phyloP scores from a whole-genome alignment of 2,888 invertebrate genomes.

The Pelosia muscerda region DNA sequence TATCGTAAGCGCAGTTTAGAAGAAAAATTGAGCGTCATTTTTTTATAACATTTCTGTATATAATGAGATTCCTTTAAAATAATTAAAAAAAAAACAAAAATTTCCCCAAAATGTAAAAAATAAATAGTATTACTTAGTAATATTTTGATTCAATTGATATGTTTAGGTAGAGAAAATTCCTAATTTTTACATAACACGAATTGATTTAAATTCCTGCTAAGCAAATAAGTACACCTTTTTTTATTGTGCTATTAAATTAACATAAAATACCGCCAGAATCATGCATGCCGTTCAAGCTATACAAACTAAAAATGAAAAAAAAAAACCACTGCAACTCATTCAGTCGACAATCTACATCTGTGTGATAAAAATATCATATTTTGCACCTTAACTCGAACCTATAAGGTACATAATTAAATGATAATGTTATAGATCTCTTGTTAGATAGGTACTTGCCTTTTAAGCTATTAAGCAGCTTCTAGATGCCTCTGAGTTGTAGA shows the following conservation, averaged over 20 bases:
- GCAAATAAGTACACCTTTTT: no score
- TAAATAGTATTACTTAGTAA: no score
- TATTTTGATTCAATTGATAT: no score
- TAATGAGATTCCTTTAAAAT: neutral
- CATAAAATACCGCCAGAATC: neutral
- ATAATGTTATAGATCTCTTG: constrained; percentile 57
- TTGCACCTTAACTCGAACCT: constrained; percentile 42
- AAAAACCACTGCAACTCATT: constrained; percentile 3
- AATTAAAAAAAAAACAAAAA: neutral
- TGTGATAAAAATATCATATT: constrained; percentile 36
- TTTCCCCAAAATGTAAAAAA: no score
- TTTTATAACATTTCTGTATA: no score
- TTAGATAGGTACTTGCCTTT: constrained; percentile 58
- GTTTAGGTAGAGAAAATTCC: no score
- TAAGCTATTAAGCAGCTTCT: constrained; percentile 42
- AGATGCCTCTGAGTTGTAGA: constrained; percentile 21
- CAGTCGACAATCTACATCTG: constrained; percentile 9
- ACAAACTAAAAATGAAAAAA: neutral
- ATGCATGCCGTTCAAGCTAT: neutral
- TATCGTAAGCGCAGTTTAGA: neutral
- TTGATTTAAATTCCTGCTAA: no score
- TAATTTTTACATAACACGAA: no score
- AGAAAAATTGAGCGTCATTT: neutral
- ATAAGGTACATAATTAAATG: constrained; percentile 47
- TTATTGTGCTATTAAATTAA: no score